These are phyloP conservation scores for Phyllostomus discolor DNA, from an alignment of 2,113 vertebrate genomes.

Conservation along the genomic window DNA sequence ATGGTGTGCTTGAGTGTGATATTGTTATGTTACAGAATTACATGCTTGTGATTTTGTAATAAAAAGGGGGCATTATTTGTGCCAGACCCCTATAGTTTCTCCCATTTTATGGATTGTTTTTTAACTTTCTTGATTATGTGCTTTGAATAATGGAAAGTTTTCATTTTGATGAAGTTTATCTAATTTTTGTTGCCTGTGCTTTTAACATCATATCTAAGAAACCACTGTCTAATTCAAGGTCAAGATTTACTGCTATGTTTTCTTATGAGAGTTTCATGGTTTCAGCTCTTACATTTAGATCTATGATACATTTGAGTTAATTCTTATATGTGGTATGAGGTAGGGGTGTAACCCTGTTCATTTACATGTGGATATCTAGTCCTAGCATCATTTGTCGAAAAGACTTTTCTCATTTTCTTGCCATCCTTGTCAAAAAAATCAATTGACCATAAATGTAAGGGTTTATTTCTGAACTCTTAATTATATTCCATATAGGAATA, in stretches of 20 bases:
- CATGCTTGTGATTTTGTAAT: too few species aligned
- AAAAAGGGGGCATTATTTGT: too few species aligned
- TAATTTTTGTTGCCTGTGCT: not conserved
- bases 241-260: not conserved
- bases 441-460: not conserved
- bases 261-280: not conserved
- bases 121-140: not conserved
- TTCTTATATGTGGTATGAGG: not conserved
- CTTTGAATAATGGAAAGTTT: not conserved
- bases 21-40: too few species aligned
- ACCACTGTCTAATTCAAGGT: not conserved
- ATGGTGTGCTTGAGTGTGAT: too few species aligned
- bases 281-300: not conserved
- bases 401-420: conserved; percentile 24
- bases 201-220: conserved; percentile 8
- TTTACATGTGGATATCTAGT: not conserved
- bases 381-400: not conserved
- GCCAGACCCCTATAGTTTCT: not conserved
- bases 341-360: not conserved
- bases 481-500: not conserved
- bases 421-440: not conserved
- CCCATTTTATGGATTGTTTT: not conserved
- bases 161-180: not conserved
- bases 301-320: not conserved
- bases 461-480: not conserved